Evolutionary conservation across 1,140 invertebrate genomes (phyloP), one percentile per base, ranked within the genome.

Genomic region (Hermetia illucens): DNA sequence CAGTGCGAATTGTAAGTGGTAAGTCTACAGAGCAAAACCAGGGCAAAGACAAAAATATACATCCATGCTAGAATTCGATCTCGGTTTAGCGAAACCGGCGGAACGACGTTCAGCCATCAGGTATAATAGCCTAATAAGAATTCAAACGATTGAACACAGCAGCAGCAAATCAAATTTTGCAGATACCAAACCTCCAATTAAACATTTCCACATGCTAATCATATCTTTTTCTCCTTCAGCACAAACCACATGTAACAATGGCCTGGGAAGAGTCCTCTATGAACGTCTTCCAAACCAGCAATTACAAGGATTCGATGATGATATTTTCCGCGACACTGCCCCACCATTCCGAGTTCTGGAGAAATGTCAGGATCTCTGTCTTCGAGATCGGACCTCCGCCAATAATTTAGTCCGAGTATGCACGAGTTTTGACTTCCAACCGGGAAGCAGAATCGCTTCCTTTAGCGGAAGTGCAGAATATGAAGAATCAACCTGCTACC

Each of bases 231-330:
- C 15, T 12, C 13, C 12, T 34, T 0, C 24, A 60, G 55, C 52
- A 34, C 86, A 90, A 77, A 89, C 82, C 45, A 85, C 82, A 38
- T 91, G 87, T 56, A 89, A 89, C 54, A 80, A 85, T 61, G 85
- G 85, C 27, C 68, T 77, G 46, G 87, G 87, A 15, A 72, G 84
- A 51, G 75, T 90, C 13, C 79, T 86, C 57, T 91, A 89, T 50
- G 87, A 91, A 63, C 72, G 85, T 59, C 59, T 91, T 50, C 82
- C 84, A 15, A 85, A 89, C 59, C 82, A 86, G 50, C 83, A 89
- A 57, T 68, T 90, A 24, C 82, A 87, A 63, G 83, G 82, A 37
- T 87, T 85, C 47, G 82, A 87, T 48, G 82, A 87, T 53, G 84
- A 89, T 56, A 76, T 86, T 48, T 70, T 82, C 34, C 68, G 81